Percentiles rank a stretch among this genome's conserved stretches.
These are phyloP conservation scores for Borostomias antarcticus DNA, from an alignment of 2,797 vertebrate species.

Conservation along the genomic window DNA sequence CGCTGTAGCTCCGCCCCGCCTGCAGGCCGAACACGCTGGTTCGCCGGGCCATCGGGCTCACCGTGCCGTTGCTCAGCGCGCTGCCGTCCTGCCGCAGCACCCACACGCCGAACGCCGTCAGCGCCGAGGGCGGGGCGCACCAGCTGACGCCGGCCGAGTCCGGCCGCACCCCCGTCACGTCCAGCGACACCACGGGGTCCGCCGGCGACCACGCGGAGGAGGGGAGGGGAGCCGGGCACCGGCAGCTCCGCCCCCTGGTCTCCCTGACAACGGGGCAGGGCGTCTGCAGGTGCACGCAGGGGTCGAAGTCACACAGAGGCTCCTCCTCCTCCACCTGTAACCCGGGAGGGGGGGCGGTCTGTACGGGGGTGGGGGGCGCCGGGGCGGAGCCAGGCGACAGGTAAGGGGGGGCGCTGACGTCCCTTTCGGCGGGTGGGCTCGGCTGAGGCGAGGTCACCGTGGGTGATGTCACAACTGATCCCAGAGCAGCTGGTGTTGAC, in stretches of 20 bases:
- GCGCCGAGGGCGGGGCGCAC: slow-evolving; percentile 21
- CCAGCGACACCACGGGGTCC: slow-evolving; percentile 24
- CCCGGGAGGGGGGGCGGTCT: background rate
- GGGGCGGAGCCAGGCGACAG: too few species aligned
- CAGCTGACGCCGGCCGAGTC: slow-evolving; percentile 12
- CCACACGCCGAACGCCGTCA: slow-evolving; percentile 14
- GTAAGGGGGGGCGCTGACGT: too few species aligned
- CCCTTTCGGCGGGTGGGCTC: background rate
- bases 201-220: background rate
- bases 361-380: background rate
- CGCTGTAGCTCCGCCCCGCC: slow-evolving; percentile 4
- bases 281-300: slow-evolving; percentile 25
- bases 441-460: background rate
- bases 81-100: slow-evolving; percentile 16
- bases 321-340: background rate
- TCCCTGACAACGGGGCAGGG: slow-evolving; percentile 16
- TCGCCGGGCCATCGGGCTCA: slow-evolving; percentile 24
- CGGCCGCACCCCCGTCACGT: slow-evolving; percentile 13
- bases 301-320: slow-evolving; percentile 26
- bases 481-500: background rate
- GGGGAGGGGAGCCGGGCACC: slow-evolving; percentile 2
- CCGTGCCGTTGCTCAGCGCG: slow-evolving; percentile 13
- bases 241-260: slow-evolving; percentile 14
- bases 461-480: background rate
- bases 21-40: slow-evolving; percentile 19